Conservation (phyloP, 2,113 vertebrate genomes). For the Catharus fuscescens region DNA sequence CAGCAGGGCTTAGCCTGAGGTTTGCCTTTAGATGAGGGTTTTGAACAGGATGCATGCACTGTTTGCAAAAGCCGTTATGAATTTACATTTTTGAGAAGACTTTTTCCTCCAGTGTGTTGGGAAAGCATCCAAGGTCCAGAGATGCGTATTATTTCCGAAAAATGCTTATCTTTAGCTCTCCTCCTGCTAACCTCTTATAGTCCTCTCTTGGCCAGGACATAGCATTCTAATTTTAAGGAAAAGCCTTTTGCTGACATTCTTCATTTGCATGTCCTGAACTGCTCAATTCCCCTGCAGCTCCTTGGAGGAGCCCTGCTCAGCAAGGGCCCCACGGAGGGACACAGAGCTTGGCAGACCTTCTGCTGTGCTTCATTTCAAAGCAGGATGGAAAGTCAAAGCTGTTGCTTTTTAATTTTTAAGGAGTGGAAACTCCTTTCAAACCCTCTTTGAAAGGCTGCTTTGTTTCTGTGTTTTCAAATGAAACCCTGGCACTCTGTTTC, state of each 20-base stretch:
- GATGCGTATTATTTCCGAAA: neutral
- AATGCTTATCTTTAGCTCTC: slow-evolving; percentile 25
- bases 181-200: neutral
- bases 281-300: neutral
- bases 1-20: neutral
- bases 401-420: slow-evolving; percentile 17
- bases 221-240: neutral
- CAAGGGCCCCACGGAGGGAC: neutral
- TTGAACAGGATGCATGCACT: neutral
- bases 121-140: neutral
- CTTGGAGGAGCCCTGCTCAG: neutral
- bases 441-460: slow-evolving; percentile 39
- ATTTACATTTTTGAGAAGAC: slow-evolving; percentile 31
- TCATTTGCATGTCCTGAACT: neutral
- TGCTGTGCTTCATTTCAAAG: neutral
- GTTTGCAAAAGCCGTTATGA: neutral
- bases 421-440: slow-evolving; percentile 40
- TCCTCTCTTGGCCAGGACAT: neutral
- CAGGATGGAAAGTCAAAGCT: slow-evolving; percentile 24
- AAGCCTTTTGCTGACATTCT: neutral
- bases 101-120: neutral
- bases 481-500: neutral
- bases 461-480: slow-evolving; percentile 26
- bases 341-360: neutral
- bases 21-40: neutral